These are phyloP conservation scores for Allacma fusca DNA, from an alignment of 2,888 invertebrate species.

Conservation along the genomic window DNA sequence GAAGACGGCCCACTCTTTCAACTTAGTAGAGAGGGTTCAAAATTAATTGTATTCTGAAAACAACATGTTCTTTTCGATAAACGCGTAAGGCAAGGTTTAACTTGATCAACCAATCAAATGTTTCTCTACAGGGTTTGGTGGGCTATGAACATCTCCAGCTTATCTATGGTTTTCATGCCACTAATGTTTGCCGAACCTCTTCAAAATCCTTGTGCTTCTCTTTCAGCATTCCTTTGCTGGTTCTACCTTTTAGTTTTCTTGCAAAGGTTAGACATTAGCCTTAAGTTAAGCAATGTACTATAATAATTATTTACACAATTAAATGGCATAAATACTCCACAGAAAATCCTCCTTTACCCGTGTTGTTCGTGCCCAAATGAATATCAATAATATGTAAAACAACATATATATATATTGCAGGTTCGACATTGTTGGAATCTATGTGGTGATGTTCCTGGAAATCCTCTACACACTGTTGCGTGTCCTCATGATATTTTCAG, in stretches of 20 bases:
- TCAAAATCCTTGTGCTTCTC: constrained; percentile 63
- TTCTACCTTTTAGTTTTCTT: constrained; percentile 83
- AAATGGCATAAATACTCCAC: no score
- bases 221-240: constrained; percentile 88
- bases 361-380: no score
- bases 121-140: constrained; percentile 54
- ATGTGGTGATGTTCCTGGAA: constrained; percentile 93
- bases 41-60: no score
- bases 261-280: constrained; percentile 71
- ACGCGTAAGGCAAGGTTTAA: no score
- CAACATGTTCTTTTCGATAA: no score
- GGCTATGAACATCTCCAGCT: constrained; percentile 58
- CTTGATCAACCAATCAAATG: no score
- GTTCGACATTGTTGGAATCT: constrained; percentile 79
- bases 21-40: no score
- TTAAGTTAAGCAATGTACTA: no score
- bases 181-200: background rate
- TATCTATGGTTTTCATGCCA: constrained; percentile 47
- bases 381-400: no score
- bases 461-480: constrained; percentile 84
- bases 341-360: no score
- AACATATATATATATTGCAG: constrained; percentile 62
- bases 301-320: background rate
- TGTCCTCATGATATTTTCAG: constrained; percentile 86
- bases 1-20: no score